Percentiles rank a stretch among this genome's conserved stretches.
These are phyloP conservation scores for Gallinago nigripennis DNA, from an alignment of 2,797 vertebrate species.

Conservation along the genomic window DNA sequence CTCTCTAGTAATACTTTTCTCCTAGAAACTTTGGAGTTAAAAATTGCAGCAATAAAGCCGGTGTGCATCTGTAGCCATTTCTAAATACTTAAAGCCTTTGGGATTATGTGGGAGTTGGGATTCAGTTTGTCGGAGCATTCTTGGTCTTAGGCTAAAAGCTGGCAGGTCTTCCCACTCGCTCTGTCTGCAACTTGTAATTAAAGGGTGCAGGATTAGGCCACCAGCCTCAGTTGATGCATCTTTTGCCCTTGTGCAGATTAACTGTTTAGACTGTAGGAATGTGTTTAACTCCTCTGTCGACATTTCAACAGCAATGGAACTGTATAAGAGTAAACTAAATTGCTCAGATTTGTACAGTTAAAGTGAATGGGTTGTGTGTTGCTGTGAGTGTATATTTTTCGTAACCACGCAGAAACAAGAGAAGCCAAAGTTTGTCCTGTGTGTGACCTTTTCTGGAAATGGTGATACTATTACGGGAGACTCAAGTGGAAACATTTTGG, in stretches of 20 bases:
- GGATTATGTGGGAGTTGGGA: no score
- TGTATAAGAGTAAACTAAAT: neutral
- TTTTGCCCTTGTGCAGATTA: neutral
- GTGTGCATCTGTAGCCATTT: neutral
- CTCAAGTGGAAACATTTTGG: slow-evolving; percentile 96
- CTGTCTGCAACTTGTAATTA: neutral
- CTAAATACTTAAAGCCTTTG: no score
- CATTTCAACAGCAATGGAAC: neutral
- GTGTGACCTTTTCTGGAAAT: slow-evolving; percentile 97
- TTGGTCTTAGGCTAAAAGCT: neutral
- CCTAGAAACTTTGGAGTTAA: neutral
- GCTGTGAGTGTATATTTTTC: slow-evolving; percentile 21
- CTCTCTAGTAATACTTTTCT: neutral
- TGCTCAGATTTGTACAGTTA: neutral
- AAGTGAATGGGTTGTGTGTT: neutral
- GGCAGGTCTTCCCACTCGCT: neutral
- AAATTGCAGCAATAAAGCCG: neutral
- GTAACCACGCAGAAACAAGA: slow-evolving; percentile 91
- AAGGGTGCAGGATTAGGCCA: neutral
- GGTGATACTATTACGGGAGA: slow-evolving; percentile 97
- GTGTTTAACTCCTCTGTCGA: neutral
- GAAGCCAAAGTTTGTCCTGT: slow-evolving; percentile 99
- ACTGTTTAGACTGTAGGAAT: neutral
- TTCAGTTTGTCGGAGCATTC: neutral
- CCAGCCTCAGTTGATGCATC: neutral